Base-by-base conservation (phyloP, 2,888 invertebrate genomes). In the Sphecodes monilicornis region DNA sequence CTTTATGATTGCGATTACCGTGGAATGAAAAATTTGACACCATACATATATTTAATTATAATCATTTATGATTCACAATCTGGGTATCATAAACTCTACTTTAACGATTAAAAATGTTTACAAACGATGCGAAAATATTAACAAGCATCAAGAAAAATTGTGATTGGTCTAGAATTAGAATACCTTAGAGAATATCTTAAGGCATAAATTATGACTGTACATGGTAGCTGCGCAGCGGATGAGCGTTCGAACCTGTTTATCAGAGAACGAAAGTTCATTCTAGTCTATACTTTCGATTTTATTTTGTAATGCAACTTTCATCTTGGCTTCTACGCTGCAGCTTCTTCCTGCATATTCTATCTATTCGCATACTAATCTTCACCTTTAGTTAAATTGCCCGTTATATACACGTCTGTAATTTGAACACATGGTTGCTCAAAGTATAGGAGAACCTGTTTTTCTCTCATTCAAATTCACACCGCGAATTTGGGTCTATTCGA, bases 161-260 rank as follows among this genome's bases (percentile, higher is more conserved):
- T 13, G 13, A 43, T 43, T 43, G 10, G 6, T 43, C 41, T 41
- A 41, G 41, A 41, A 41, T 41, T 43, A 43, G 2, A 43, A 11
- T 11, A 11, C 1, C 43, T 13, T 13, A 2, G 13, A 8, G 41
- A n/a, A n/a, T 41, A 3, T 41, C 8, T 41, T 41, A 43, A n/a
- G 29, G 6, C 16, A 16, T 29, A 29, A 60, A 60, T 60, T 50
- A 50, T 50, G 3, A 18, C 66, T n/a, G 1, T 22, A 3, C 22
- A 11, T 22, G 18, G 32, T 22, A 60, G 18, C 36, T 11, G 4
- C 26, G n/a, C 11, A 3, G 18, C 60, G 18, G 29, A 57, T 50
- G 6, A 74, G 46, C 46, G 43, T 75, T 11, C 43, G 57, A 26
- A 66, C 66, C 66, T 66, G 36, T 66, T 66, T 66, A 66, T 11